Conservation (phyloP, 2,888 invertebrate genomes). For the Fragum sueziense region DNA sequence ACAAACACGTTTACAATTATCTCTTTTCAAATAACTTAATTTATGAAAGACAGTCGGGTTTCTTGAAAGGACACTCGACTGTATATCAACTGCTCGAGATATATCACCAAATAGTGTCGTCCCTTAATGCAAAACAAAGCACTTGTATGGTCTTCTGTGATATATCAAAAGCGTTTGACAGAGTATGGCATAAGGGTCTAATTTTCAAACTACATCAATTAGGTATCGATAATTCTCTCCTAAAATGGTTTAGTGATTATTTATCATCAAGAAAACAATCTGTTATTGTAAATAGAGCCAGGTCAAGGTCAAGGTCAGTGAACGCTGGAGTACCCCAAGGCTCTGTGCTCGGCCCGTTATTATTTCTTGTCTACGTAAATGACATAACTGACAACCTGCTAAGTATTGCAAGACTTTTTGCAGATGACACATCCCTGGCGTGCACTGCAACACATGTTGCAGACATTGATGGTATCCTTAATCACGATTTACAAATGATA, state of each 20-base stretch:
- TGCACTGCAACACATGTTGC: background rate
- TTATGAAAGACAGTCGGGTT: slow-evolving; percentile 42
- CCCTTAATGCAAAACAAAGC: slow-evolving; percentile 17
- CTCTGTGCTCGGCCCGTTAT: slow-evolving; percentile 25
- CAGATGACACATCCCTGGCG: slow-evolving; percentile 33
- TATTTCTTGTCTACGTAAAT: slow-evolving; percentile 40
- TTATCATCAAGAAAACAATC: slow-evolving; percentile 29
- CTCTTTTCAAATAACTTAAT: slow-evolving; percentile 33
- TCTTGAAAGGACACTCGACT: slow-evolving; percentile 43
- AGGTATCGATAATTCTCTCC: slow-evolving; percentile 31
- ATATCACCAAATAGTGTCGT: slow-evolving; percentile 36
- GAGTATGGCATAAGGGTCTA: slow-evolving; percentile 47
- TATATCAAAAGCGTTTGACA: slow-evolving; percentile 52
- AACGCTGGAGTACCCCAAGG: slow-evolving; percentile 30
- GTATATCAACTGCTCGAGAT: slow-evolving; percentile 48
- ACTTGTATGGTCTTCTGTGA: slow-evolving; percentile 50
- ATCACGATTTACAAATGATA: slow-evolving; percentile 7
- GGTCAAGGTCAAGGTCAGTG: background rate
- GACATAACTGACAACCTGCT: slow-evolving; percentile 21
- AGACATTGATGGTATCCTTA: slow-evolving; percentile 24
- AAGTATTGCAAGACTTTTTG: slow-evolving; percentile 22
- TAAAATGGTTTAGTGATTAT: slow-evolving; percentile 40
- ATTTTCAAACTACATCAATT: slow-evolving; percentile 43
- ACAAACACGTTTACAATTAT: slow-evolving; percentile 43
- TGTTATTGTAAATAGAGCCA: slow-evolving; percentile 5